Evolutionary conservation across 2,113 vertebrate species (phyloP), one percentile per base, ranked within the genome.

Genomic region (Leptosomus discolor): DNA sequence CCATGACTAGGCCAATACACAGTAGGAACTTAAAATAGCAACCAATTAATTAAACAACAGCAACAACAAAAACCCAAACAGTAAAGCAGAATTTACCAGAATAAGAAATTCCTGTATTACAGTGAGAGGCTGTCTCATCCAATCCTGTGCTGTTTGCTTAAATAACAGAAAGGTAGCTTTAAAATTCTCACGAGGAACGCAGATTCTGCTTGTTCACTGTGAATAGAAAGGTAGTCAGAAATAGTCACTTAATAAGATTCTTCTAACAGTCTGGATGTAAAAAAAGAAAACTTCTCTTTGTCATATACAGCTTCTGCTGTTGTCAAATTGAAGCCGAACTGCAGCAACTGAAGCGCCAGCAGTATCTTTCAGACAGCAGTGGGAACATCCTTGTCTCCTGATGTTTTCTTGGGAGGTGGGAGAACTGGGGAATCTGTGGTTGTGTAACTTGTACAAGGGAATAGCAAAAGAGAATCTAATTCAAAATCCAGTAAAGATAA

Each of bases 11-110:
- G 43, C 17, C 36, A 82, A 84, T 91, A 81, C 46, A 67, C 37
- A 61, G 14, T 11, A 88, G 75, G 32, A 88, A 85, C 70, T 79
- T 76, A 76, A 93, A 92, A 92, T n/a, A 93, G 48, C 53, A 85
- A 53, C 45, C 39, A 90, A 61, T 53, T 93, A 90, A 94, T 82
- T 83, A 51, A 91, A 74, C 30, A 73, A 45, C 21, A 86, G 41
- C 37, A 64, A 39, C 16, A 57, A 50, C 15, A 71, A 15, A 14
- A 57, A 32, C 9, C 18, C 24, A 90, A 93, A 70, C 20, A 60
- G 36, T 27, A 83, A 79, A 68, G 48, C 15, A 85, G 34, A 79
- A 85, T 88, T 92, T 79, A 73, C 39, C 45, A 87, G 50, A 91
- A 48, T 39, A 82, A 89, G 36, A 65, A 71, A 76, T 79, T 85